Evolutionary conservation across 2,888 invertebrate genomes (phyloP).

Genomic region (Onthophagus sagittarius): DNA sequence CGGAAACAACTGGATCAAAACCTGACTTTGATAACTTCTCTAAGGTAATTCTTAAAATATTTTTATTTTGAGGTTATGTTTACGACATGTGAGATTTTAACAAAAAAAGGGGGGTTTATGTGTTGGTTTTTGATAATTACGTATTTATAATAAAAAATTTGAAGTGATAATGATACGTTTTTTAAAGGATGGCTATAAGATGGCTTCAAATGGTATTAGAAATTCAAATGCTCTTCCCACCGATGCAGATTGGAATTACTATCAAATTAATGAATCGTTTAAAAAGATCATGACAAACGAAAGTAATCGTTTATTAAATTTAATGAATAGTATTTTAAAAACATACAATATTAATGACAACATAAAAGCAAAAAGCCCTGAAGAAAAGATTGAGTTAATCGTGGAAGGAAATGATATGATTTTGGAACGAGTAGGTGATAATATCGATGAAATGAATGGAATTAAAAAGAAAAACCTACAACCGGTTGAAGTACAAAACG

Average conservation of each 20-base stretch:
- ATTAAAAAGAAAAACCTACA: constrained; percentile 53
- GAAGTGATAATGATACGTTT: constrained; percentile 33
- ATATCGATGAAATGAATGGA: constrained; percentile 66
- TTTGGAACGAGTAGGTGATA: constrained; percentile 73
- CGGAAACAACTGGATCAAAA: neutral
- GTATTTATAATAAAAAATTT: neutral
- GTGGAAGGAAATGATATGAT: constrained; percentile 80
- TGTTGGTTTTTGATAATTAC: no score
- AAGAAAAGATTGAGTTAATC: constrained; percentile 72
- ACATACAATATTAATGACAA: constrained; percentile 56
- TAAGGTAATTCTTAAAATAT: constrained; percentile 38
- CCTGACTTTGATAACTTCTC: constrained; percentile 38
- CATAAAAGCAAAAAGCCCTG: constrained; percentile 54
- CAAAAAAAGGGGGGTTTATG: constrained; percentile 1
- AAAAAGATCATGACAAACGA: constrained; percentile 61
- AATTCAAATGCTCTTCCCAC: constrained; percentile 68
- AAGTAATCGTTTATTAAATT: constrained; percentile 59
- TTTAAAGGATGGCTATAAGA: constrained; percentile 60
- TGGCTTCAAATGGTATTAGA: constrained; percentile 65
- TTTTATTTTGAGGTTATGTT: constrained; percentile 24
- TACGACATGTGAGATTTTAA: constrained; percentile 13
- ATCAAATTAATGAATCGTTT: constrained; percentile 74
- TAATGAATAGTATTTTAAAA: constrained; percentile 56
- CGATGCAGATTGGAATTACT: constrained; percentile 68
- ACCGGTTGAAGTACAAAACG: constrained; percentile 51